Percentiles rank a stretch among this genome's conserved stretches.
phyloP scores from a whole-genome alignment of 1,140 invertebrate species.

The Drosophila mauritiana region DNA sequence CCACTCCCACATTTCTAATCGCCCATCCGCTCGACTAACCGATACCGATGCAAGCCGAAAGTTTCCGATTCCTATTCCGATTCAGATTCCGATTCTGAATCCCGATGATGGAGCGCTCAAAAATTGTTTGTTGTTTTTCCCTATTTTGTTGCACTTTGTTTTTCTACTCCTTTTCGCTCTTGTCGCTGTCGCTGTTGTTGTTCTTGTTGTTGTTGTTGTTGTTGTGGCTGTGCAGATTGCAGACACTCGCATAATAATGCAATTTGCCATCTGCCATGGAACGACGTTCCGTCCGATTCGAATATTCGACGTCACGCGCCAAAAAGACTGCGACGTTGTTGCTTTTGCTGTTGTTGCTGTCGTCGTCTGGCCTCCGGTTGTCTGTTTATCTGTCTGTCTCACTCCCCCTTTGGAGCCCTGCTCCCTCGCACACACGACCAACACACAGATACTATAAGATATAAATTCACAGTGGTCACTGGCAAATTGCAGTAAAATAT shows the following conservation, averaged over 20 bases:
- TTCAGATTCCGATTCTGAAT: slow-evolving; percentile 7
- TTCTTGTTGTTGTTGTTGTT: slow-evolving; percentile 35
- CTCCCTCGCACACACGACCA: slow-evolving; percentile 13
- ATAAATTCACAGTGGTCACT: slow-evolving; percentile 1
- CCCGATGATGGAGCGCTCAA: slow-evolving; percentile 15
- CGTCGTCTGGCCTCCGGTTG: slow-evolving; percentile 35
- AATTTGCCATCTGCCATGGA: slow-evolving; percentile 77
- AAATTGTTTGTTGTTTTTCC: slow-evolving; percentile 67
- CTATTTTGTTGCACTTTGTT: slow-evolving; percentile 79
- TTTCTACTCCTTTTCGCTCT: slow-evolving; percentile 37
- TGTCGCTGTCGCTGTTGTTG: slow-evolving; percentile 13
- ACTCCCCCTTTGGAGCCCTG: slow-evolving; percentile 11
- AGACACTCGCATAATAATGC: slow-evolving; percentile 84
- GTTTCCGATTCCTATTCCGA: slow-evolving; percentile 20
- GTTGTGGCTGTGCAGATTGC: slow-evolving; percentile 73
- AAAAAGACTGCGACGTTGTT: slow-evolving; percentile 67
- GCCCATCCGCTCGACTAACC: slow-evolving; percentile 24
- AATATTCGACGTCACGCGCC: slow-evolving; percentile 74
- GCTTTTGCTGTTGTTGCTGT: slow-evolving; percentile 29
- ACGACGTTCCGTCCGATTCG: slow-evolving; percentile 31
- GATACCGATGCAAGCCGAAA: slow-evolving; percentile 25
- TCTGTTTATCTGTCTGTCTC: slow-evolving; percentile 43
- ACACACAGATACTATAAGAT: slow-evolving; percentile 11
- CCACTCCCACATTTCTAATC: slow-evolving; percentile 42
- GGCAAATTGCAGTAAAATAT: background rate